Conservation (phyloP, 2,797 vertebrate genomes). For the Taenioides sp. region DNA sequence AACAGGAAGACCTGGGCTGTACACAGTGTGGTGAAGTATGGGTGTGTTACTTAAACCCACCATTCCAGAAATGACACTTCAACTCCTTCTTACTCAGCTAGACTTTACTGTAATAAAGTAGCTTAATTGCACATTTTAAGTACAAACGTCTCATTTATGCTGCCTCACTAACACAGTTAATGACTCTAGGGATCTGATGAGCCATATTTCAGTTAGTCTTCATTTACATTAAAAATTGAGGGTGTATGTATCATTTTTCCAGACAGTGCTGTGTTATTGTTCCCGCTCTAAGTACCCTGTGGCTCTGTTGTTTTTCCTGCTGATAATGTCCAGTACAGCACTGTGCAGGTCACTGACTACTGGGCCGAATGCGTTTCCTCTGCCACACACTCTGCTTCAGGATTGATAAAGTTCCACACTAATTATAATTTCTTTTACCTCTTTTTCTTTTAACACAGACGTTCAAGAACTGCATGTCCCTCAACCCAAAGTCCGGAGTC, state of each 20-base stretch:
- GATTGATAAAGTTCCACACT: background rate
- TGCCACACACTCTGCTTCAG: slow-evolving; percentile 15
- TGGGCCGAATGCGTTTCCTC: slow-evolving; percentile 42
- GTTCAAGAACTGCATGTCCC: slow-evolving; percentile 87
- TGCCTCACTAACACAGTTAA: slow-evolving; percentile 7
- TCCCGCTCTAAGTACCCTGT: slow-evolving; percentile 60
- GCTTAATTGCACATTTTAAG: background rate
- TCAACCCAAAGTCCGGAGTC: slow-evolving; percentile 83
- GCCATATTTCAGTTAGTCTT: slow-evolving; percentile 3
- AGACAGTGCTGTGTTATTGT: slow-evolving; percentile 68
- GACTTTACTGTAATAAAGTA: background rate
- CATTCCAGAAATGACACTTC: slow-evolving; percentile 35
- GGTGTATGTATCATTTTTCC: slow-evolving; percentile 58
- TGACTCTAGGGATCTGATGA: slow-evolving; percentile 15
- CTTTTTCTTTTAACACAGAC: slow-evolving; percentile 72
- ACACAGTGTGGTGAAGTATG: slow-evolving; percentile 72
- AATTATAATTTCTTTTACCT: slow-evolving; percentile 14
- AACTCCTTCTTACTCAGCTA: slow-evolving; percentile 17
- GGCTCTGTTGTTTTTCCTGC: slow-evolving; percentile 76
- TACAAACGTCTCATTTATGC: background rate
- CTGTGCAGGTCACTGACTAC: slow-evolving; percentile 55
- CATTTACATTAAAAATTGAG: slow-evolving; percentile 16
- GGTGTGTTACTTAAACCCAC: slow-evolving; percentile 71
- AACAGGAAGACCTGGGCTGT: slow-evolving; percentile 82
- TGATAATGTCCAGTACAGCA: slow-evolving; percentile 64